Base-by-base conservation (phyloP, 2,797 vertebrate genomes). In the Sebastes nivosus region DNA sequence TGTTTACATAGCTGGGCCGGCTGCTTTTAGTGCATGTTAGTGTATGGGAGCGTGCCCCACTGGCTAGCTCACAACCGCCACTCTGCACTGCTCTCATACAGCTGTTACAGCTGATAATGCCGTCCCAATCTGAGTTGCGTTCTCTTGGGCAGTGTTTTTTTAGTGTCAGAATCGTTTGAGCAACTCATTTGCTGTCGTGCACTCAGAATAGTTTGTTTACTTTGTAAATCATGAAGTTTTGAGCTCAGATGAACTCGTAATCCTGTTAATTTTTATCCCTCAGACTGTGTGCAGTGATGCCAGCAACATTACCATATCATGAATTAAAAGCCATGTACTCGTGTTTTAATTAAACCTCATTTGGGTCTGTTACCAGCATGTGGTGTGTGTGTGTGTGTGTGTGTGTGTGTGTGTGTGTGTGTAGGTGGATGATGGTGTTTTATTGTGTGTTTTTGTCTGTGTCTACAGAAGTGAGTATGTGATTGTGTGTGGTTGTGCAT, bases 321-420 rank as follows among this genome's bases (percentile, higher is more conserved):
- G 72, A 89, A 90, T 88, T 88, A 77, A 77, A 90, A 87, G 71
- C 71, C 70, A 85, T 85, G 65, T 84, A 83, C 89, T 90, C 29
- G 38, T 77, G 77, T 82, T 89, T 91, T 90, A 87, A 93, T 91
- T 90, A 85, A 90, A 81, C 67, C 79, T 89, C 67, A 88, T 89
- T 87, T 88, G 74, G 30, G 70, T 90, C 70, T 71, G 50, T 72
- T 81, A 74, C 60, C 77, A 81, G 80, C 46, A 42, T 76, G 30
- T 67, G 54, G 78, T 75, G 61, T 59, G 67, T 58, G 22, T 57
- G 72, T 67, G 52, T 42, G 36, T 66, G 71, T 38, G 59, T 34
- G 46, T n/a, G 24, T 57, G 75, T 67, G 50, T 42, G 36, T 66
- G 71, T 38, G 59, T 34, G 55, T n/a, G 20, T 57, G 75, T 68